Percentiles rank a stretch among this genome's conserved stretches.
phyloP scores from a whole-genome alignment of 2,113 vertebrate genomes.

The Zosterops hypoxanthus region DNA sequence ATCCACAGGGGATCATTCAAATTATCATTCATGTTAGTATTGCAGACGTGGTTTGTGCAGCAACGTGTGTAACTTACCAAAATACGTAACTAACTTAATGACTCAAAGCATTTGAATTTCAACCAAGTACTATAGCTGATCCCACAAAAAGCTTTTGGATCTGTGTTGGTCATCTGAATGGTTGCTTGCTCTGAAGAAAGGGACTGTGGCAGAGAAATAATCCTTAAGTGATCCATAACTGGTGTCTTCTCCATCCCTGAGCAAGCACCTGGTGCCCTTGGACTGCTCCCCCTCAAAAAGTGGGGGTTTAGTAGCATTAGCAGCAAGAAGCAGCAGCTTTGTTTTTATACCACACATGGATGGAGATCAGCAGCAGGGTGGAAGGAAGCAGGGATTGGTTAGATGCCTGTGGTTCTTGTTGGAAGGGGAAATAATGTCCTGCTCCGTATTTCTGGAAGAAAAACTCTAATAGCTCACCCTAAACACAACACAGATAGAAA shows the following conservation, averaged over 20 bases:
- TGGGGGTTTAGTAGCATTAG: accelerated
- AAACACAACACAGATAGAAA: neutral
- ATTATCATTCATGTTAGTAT: neutral
- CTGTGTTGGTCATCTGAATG: neutral
- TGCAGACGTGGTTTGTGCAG: neutral
- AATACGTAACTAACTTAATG: neutral
- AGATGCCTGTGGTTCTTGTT: neutral
- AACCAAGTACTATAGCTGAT: neutral
- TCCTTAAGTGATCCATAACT: accelerated
- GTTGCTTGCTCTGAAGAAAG: neutral
- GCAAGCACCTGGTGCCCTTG: neutral
- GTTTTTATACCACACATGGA: neutral
- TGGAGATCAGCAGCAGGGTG: neutral
- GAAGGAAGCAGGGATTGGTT: neutral
- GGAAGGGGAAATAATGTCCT: neutral
- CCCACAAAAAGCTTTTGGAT: neutral
- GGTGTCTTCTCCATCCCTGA: neutral
- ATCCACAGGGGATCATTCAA: neutral
- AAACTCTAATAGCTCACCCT: neutral
- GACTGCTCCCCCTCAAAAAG: accelerated
- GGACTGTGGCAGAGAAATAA: neutral
- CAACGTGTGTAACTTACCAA: neutral
- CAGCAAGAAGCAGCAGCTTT: neutral
- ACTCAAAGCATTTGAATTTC: neutral
- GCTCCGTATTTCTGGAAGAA: neutral